Base-by-base conservation (phyloP, 2,797 vertebrate genomes). In the Triplophysa yarkandensis region DNA sequence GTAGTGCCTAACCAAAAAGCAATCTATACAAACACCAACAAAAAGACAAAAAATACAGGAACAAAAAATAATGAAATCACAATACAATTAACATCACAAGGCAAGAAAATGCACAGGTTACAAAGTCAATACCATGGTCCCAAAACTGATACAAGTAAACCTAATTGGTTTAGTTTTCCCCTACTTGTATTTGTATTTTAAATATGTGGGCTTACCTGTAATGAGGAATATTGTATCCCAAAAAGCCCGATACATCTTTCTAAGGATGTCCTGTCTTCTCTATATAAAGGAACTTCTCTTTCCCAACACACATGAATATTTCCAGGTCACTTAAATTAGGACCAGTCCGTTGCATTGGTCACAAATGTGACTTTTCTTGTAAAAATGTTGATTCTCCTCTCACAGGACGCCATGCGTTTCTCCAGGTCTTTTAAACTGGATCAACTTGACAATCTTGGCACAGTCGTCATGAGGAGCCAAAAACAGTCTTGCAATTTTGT, bases 161-260 rank as follows among this genome's bases (percentile, higher is more conserved):
- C n/a, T n/a, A n/a, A n/a, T n/a, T n/a, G n/a, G n/a, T n/a, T n/a
- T n/a, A n/a, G n/a, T n/a, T n/a, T n/a, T n/a, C n/a, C n/a, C n/a
- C n/a, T n/a, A n/a, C n/a, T n/a, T n/a, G n/a, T n/a, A n/a, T n/a
- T n/a, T n/a, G n/a, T n/a, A n/a, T n/a, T 54, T 6, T 27, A 43
- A 64, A 23, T 39, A 36, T 2, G 10, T 74, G 23, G 50, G 69
- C 80, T 82, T 55, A 84, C 83, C 78, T 43, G 74, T 79, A 23
- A 84, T 67, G 30, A 84, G 68, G 34, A 84, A 84, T 28, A 84
- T 64, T 54, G 71, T 82, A 70, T 84, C 78, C 83, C 80, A 84
- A 19, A 84, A 77, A 39, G 65, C 77, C 10, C 78, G 80, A 77
- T 82, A 69, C 83, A 84, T 84, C 67, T 28, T 81, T 71, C 9